Evolutionary conservation across 2,888 invertebrate species (phyloP).

Genomic region (Palloptera scutellata): DNA sequence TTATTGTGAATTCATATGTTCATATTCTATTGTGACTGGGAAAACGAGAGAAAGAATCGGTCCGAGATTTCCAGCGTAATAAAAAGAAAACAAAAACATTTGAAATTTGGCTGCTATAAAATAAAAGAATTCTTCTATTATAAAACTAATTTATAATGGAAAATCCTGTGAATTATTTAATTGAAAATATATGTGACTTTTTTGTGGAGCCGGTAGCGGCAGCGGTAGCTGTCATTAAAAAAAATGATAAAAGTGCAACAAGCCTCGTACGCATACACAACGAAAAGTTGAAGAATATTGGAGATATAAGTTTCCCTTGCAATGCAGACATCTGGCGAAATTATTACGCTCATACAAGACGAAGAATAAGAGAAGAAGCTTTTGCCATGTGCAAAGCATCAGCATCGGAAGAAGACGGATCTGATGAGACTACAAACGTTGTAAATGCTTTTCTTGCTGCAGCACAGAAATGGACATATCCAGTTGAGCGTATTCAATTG

Average conservation of each 20-base stretch:
- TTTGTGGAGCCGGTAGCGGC: slow-evolving; percentile 18
- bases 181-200: slow-evolving; percentile 16
- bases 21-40: too few species aligned
- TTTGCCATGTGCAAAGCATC: slow-evolving; percentile 31
- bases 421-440: slow-evolving; percentile 22
- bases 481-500: slow-evolving; percentile 41
- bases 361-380: slow-evolving; percentile 31
- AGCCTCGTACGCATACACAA: slow-evolving; percentile 69
- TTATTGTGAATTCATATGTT: too few species aligned
- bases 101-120: too few species aligned
- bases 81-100: too few species aligned
- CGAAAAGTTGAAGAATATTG: slow-evolving; percentile 67
- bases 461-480: slow-evolving; percentile 46
- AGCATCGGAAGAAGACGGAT: slow-evolving; percentile 20
- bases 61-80: too few species aligned
- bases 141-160: background rate
- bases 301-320: slow-evolving; percentile 74
- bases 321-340: slow-evolving; percentile 69
- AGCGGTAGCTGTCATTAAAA: background rate
- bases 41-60: too few species aligned
- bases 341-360: slow-evolving; percentile 47
- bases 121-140: too few species aligned
- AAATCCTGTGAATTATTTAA: background rate
- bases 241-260: slow-evolving; percentile 10
- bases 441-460: slow-evolving; percentile 36